Evolutionary conservation across 2,888 invertebrate genomes (phyloP).

Genomic region (Cheilosia impressa): DNA sequence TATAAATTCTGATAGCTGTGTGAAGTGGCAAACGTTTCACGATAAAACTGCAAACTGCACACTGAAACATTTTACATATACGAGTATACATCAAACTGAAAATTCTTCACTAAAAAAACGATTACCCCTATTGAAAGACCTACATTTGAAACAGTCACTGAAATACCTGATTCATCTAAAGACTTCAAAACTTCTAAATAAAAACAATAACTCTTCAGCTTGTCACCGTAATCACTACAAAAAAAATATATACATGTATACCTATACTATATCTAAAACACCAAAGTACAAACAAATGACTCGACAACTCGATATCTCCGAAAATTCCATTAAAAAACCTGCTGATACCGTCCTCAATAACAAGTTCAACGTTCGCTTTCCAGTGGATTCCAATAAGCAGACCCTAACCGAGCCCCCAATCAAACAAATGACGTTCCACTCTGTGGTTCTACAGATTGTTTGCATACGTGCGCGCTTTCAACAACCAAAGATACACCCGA

Average conservation of each 20-base stretch:
- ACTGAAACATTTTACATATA: no score
- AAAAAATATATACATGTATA: not conserved
- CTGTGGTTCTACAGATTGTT: conserved; percentile 10
- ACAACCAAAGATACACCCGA: conserved; percentile 4
- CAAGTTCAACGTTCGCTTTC: conserved; percentile 55
- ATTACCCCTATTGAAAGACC: no score
- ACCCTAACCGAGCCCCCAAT: conserved; percentile 30
- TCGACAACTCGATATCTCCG: conserved; percentile 1
- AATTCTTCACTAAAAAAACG: no score
- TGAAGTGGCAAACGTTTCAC: no score
- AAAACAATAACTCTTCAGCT: not conserved
- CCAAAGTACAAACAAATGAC: not conserved
- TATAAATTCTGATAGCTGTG: no score
- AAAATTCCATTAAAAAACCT: conserved; percentile 1
- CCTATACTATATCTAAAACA: not conserved
- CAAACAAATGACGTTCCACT: conserved; percentile 45
- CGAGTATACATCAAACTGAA: no score
- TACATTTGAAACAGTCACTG: no score
- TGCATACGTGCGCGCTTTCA: conserved; percentile 11
- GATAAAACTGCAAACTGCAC: no score
- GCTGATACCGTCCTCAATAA: conserved; percentile 16
- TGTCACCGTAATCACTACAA: not conserved
- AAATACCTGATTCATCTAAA: not conserved
- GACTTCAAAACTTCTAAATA: no score
- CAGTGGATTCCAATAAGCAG: conserved; percentile 21